Conservation (phyloP, 2,888 invertebrate genomes). For the Ennomos quercinarius region DNA sequence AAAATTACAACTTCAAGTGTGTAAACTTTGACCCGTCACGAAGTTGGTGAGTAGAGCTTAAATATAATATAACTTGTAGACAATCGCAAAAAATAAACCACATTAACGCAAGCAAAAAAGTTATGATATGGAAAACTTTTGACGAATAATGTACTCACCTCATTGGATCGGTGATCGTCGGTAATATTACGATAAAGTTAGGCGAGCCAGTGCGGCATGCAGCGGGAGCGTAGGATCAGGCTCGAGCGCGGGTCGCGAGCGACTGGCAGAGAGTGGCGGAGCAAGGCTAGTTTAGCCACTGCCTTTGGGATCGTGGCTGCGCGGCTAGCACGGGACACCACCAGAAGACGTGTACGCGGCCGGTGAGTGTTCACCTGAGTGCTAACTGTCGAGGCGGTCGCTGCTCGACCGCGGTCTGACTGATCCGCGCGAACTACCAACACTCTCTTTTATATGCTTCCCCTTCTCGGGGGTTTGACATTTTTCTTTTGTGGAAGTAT, state of each 20-base stretch:
- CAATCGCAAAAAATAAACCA: constrained; percentile 20
- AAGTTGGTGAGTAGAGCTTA: constrained; percentile 5
- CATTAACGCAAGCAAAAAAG: constrained; percentile 20
- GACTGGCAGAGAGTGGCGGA: constrained; percentile 46
- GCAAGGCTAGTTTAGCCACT: constrained; percentile 27
- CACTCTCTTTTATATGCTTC: constrained; percentile 77
- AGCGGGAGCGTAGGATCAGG: constrained; percentile 37
- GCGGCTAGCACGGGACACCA: constrained; percentile 38
- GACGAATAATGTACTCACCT: constrained; percentile 53
- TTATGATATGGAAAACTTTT: neutral
- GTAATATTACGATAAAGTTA: constrained; percentile 50
- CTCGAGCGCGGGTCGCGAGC: constrained; percentile 51
- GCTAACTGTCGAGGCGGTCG: constrained; percentile 47
- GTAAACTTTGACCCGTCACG: constrained; percentile 30
- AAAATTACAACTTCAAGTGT: too few species aligned
- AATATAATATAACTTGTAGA: neutral
- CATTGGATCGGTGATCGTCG: constrained; percentile 56
- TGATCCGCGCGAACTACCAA: constrained; percentile 68
- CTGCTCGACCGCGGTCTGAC: constrained; percentile 67
- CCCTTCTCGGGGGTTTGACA: constrained; percentile 63
- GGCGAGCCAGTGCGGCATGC: constrained; percentile 49
- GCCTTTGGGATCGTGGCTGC: constrained; percentile 36
- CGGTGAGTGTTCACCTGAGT: constrained; percentile 56
- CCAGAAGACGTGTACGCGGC: constrained; percentile 37
- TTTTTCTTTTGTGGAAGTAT: constrained; percentile 55